These are phyloP conservation scores for Bombus waltoni DNA, from an alignment of 1,140 invertebrate genomes.

Conservation along the genomic window DNA sequence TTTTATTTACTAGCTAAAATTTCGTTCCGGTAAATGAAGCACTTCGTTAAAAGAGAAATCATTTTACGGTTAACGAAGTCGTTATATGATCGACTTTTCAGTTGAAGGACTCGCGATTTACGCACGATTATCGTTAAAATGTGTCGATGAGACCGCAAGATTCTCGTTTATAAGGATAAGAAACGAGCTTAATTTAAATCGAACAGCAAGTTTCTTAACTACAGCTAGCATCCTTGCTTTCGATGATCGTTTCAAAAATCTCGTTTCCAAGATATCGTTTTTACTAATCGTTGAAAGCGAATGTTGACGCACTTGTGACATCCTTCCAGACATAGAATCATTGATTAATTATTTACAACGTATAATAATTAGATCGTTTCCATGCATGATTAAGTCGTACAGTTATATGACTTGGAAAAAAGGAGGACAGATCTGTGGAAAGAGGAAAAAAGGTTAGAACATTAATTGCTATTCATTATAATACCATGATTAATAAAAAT, in stretches of 20 bases:
- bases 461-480: constrained; percentile 67
- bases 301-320: background rate
- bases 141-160: background rate
- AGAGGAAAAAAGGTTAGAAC: constrained; percentile 39
- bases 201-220: background rate
- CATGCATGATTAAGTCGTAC: constrained; percentile 9
- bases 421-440: constrained; percentile 16
- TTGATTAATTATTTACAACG: background rate
- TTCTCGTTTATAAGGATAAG: too few relatives aligned
- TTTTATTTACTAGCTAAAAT: background rate
- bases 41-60: constrained; percentile 10
- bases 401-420: constrained; percentile 19
- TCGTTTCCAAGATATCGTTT: background rate
- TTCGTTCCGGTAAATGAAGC: background rate
- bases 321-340: background rate
- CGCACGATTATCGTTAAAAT: background rate
- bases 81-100: constrained; percentile 6
- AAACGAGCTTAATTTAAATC: background rate
- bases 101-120: background rate
- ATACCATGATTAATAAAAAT: constrained; percentile 73
- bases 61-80: background rate
- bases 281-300: background rate
- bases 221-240: too few relatives aligned
- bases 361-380: constrained; percentile 15
- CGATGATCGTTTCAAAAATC: background rate